These are phyloP conservation scores for Periparus ater DNA, from an alignment of 2,797 vertebrate genomes.

Conservation along the genomic window DNA sequence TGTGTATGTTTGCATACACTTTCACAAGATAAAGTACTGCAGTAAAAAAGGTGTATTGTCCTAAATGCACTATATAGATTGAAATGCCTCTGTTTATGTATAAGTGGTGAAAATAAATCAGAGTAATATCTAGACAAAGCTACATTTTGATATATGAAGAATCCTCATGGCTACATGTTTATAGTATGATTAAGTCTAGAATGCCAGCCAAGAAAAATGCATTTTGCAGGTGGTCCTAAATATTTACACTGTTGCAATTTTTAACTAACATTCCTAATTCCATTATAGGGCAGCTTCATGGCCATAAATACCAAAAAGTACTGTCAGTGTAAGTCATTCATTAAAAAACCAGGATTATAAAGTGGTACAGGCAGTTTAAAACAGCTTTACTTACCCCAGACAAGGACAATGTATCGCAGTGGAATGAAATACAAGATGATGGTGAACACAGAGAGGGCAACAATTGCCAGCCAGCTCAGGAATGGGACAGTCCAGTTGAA, in stretches of 20 bases:
- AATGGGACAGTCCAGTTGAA: constrained; percentile 99
- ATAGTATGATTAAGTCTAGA: constrained; percentile 63
- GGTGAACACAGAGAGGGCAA: constrained; percentile 86
- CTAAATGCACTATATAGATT: constrained; percentile 54
- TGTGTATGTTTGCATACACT: constrained; percentile 14
- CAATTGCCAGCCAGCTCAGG: constrained; percentile 94
- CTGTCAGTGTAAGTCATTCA: constrained; percentile 63
- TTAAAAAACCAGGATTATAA: constrained; percentile 50
- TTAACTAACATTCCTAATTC: constrained; percentile 70
- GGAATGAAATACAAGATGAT: constrained; percentile 91
- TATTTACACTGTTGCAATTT: constrained; percentile 70
- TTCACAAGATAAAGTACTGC: constrained; percentile 61
- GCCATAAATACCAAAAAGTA: constrained; percentile 66
- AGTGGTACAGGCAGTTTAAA: constrained; percentile 26
- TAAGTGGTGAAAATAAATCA: constrained; percentile 76
- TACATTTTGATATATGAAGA: constrained; percentile 73
- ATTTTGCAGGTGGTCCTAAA: constrained; percentile 66
- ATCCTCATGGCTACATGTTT: constrained; percentile 65
- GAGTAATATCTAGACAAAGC: constrained; percentile 71
- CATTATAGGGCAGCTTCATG: constrained; percentile 58
- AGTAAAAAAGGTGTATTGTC: constrained; percentile 56
- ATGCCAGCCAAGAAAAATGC: constrained; percentile 73
- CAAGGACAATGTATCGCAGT: constrained; percentile 93
- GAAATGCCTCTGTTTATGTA: constrained; percentile 55
- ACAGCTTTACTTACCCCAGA: constrained; percentile 89